Conservation (phyloP, 2,797 vertebrate genomes). For the Geotria australis region DNA sequence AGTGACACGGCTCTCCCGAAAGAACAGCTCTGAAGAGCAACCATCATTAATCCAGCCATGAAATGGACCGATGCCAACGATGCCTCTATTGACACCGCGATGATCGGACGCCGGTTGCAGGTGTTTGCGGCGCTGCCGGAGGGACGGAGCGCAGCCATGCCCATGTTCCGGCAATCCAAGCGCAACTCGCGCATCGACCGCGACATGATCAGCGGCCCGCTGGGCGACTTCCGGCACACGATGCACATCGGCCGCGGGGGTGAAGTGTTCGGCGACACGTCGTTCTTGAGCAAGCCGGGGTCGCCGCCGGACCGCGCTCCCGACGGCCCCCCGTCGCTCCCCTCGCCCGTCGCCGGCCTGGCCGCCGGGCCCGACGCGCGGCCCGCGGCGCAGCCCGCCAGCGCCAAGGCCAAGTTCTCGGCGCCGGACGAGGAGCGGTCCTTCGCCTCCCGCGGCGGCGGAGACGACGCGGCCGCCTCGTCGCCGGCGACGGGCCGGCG, state of each 20-base stretch:
- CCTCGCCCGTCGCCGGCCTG: too few species aligned
- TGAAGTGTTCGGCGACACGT: slow-evolving; percentile 63
- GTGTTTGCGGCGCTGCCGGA: too few species aligned
- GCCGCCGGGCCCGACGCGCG: too few species aligned
- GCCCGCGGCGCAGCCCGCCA: too few species aligned
- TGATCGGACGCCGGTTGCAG: too few species aligned
- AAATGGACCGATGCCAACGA: too few species aligned
- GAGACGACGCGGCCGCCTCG: neutral
- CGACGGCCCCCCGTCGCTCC: slow-evolving; percentile 3
- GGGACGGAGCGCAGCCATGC: neutral
- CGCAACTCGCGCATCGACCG: slow-evolving; percentile 19
- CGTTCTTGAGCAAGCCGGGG: slow-evolving; percentile 40
- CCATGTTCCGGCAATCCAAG: slow-evolving; percentile 4
- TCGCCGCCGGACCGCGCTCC: slow-evolving; percentile 16
- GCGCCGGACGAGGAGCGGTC: too few species aligned
- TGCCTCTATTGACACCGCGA: too few species aligned
- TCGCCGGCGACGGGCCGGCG: neutral
- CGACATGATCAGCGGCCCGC: slow-evolving; percentile 40
- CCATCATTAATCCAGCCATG: too few species aligned
- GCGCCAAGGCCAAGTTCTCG: too few species aligned
- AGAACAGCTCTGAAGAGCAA: too few species aligned
- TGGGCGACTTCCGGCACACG: slow-evolving; percentile 59
- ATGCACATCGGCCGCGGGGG: slow-evolving; percentile 73
- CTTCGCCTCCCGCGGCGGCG: neutral
- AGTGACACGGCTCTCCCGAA: too few species aligned